Conservation (phyloP, 2,888 invertebrate species). For the Malachius bipustulatus region DNA sequence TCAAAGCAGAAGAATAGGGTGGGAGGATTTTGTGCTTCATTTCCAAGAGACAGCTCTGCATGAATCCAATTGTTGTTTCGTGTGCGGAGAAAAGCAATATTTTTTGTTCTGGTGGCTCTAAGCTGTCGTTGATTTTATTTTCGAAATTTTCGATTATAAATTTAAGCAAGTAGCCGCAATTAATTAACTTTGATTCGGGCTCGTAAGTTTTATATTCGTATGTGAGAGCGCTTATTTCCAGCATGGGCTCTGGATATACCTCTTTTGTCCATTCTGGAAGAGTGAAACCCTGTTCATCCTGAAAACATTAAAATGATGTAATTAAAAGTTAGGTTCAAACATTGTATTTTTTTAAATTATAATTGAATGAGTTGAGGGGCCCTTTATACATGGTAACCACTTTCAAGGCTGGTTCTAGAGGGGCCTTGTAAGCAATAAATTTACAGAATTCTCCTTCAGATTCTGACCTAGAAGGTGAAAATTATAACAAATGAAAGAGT, state of each 20-base stretch:
- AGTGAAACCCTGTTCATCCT: conserved; percentile 29
- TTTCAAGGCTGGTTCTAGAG: too few species aligned
- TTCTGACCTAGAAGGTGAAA: too few species aligned
- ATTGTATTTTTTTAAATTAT: too few species aligned
- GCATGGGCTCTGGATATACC: conserved; percentile 31
- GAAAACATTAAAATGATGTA: conserved; percentile 16
- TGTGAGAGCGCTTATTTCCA: conserved; percentile 28
- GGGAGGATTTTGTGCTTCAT: conserved; percentile 25
- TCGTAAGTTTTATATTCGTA: conserved; percentile 32
- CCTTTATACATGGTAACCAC: too few species aligned
- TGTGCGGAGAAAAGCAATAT: conserved; percentile 31
- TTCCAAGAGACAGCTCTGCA: conserved; percentile 23
- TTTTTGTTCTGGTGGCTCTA: conserved; percentile 21
- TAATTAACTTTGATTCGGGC: conserved; percentile 28
- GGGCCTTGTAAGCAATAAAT: too few species aligned
- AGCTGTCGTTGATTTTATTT: conserved; percentile 20
- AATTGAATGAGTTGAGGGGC: too few species aligned
- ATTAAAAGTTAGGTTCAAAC: too few species aligned
- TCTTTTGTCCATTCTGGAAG: conserved; percentile 36
- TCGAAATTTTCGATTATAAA: conserved; percentile 27
- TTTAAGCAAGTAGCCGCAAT: conserved; percentile 32
- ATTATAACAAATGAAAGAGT: too few species aligned
- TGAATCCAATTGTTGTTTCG: conserved; percentile 28
- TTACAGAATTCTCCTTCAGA: too few species aligned
- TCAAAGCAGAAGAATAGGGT: conserved; percentile 27